Percentiles rank a stretch among this genome's conserved stretches.
Conservation (phyloP, 1,140 invertebrate species). For the Myzus persicae region DNA sequence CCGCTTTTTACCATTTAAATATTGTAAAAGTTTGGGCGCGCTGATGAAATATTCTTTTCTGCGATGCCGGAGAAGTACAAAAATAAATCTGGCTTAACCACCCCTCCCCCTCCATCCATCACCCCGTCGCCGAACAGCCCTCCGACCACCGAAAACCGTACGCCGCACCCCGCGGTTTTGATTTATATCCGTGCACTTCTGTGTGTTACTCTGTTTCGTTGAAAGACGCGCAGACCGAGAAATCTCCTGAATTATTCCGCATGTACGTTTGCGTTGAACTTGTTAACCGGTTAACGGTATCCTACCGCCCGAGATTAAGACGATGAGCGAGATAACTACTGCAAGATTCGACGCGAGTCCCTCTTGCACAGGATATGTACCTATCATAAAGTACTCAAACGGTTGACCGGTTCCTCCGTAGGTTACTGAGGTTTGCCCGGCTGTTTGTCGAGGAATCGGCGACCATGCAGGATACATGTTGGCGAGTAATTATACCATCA, state of each 20-base stretch:
- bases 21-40: constrained; percentile 49
- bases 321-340: too few relatives aligned
- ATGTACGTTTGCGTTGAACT: not conserved
- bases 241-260: not conserved
- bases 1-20: constrained; percentile 43
- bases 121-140: not conserved
- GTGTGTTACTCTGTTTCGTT: not conserved
- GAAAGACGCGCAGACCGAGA: not conserved
- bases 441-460: not conserved
- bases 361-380: too few relatives aligned
- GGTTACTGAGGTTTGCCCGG: not conserved
- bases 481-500: too few relatives aligned
- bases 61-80: constrained; percentile 29
- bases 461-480: too few relatives aligned
- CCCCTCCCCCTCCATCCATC: not conserved
- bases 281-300: constrained; percentile 22
- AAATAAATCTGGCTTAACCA: constrained; percentile 56
- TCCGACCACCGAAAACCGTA: not conserved
- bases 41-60: constrained; percentile 56
- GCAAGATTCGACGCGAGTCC: too few relatives aligned
- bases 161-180: not conserved
- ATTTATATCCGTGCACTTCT: constrained; percentile 33
- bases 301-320: not conserved
- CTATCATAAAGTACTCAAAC: too few relatives aligned
- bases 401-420: too few relatives aligned